Evolutionary conservation across 1,140 invertebrate genomes (phyloP), one percentile per base, ranked within the genome.

Genomic region (Magallana angulata): DNA sequence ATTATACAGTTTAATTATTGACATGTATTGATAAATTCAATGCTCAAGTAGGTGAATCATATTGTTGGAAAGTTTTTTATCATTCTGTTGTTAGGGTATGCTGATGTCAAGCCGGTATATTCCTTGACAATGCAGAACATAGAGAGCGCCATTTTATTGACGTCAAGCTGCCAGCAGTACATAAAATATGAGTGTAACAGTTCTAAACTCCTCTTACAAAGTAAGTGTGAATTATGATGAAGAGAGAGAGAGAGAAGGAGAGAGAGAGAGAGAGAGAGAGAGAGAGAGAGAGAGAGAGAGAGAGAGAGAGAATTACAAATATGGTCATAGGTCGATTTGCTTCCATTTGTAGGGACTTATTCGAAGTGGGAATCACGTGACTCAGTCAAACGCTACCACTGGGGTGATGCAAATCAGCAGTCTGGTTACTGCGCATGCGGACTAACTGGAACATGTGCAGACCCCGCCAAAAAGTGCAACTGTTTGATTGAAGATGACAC

Each of bases 281-380:
- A 64, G 14, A 64, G 14, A 14, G 18, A 64, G 14, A 64, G 14
- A 64, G 62, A 64, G 18, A 64, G 18, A 18, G 14, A 83, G 1
- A 58, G 14, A 56, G 57, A 56, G 81, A 56, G n/a, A 82, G 36
- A 56, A n/a, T n/a, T n/a, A 3, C 4, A 24, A 24, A 24, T 24
- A 24, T 24, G 24, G 24, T 24, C 24, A 24, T 24, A 24, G 24
- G 24, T 24, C 24, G 24, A 24, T 48, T 48, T 48, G 2, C 36
- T 48, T 48, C 36, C 1, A 30, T 76, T 36, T 30, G 8, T 76
- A 76, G 81, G 0, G 4, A 57, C 48, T 2, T 57, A 14, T 57
- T 57, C 81, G 16, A 57, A 82, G 9, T 82, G 81, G 81, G 56
- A 57, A 82, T 57, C 56, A 58, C 48, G 81, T 57, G 56, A 82